These are phyloP conservation scores for Allobates femoralis DNA, from an alignment of 2,797 vertebrate genomes.

Conservation along the genomic window DNA sequence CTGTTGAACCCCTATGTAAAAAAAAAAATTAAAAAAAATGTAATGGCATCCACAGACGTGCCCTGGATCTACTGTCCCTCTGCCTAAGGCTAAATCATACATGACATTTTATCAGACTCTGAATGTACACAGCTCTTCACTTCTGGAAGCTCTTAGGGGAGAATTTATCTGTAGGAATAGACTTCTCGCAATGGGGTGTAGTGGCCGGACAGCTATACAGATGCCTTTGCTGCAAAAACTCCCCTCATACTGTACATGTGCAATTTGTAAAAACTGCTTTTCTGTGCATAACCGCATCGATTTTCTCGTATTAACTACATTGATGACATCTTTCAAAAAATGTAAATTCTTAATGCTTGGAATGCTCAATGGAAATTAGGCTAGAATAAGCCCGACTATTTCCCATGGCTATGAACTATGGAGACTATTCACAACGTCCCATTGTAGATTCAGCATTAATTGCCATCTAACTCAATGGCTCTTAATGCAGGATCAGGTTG, in stretches of 20 bases:
- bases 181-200: too few species aligned
- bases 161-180: too few species aligned
- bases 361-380: neutral
- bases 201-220: neutral
- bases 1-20: too few species aligned
- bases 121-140: too few species aligned
- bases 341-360: neutral
- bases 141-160: neutral
- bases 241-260: neutral
- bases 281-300: neutral
- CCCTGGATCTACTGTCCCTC: too few species aligned
- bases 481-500: slow-evolving; percentile 50
- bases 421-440: slow-evolving; percentile 38
- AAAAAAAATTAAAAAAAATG: too few species aligned
- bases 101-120: too few species aligned
- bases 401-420: slow-evolving; percentile 45
- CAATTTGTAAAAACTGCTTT: neutral
- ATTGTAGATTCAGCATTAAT: slow-evolving; percentile 51
- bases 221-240: neutral
- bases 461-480: slow-evolving; percentile 28
- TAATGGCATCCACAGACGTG: too few species aligned
- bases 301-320: neutral
- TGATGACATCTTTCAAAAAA: neutral
- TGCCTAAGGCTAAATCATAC: too few species aligned
- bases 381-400: slow-evolving; percentile 5